These are phyloP conservation scores for Temnothorax rugatulus DNA, from an alignment of 2,888 invertebrate genomes.

Conservation along the genomic window DNA sequence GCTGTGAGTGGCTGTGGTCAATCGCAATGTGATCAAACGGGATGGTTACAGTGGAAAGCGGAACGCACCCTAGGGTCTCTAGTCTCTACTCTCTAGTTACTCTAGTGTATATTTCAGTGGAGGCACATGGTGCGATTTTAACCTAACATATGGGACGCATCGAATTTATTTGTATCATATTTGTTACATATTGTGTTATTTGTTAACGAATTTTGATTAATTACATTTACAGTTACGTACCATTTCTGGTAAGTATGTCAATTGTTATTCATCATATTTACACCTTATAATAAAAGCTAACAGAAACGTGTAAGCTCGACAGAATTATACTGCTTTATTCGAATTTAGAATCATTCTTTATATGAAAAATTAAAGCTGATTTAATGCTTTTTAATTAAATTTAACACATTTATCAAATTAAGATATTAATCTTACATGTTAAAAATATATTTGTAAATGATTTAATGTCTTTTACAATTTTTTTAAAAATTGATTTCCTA, in stretches of 20 bases:
- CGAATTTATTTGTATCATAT: neutral
- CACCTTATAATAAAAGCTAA: neutral
- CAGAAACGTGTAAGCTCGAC: neutral
- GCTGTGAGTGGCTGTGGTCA: no score
- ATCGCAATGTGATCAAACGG: no score
- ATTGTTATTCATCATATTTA: neutral
- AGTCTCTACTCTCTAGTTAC: no score
- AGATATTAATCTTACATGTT: neutral
- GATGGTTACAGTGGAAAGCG: no score
- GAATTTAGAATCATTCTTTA: neutral
- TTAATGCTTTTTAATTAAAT: neutral
- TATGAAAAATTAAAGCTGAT: neutral
- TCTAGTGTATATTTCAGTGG: no score
- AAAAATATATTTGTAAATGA: neutral
- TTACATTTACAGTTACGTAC: neutral
- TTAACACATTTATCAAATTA: neutral
- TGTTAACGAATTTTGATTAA: neutral
- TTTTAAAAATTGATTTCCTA: neutral
- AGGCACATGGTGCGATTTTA: neutral
- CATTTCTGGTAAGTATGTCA: slow-evolving; percentile 1
- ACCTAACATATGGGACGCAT: neutral
- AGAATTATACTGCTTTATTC: neutral
- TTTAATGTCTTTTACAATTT: neutral
- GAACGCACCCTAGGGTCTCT: no score
- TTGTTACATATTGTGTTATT: neutral